These are phyloP conservation scores for Spatula versicolor DNA, from an alignment of 2,797 vertebrate genomes.

Conservation along the genomic window DNA sequence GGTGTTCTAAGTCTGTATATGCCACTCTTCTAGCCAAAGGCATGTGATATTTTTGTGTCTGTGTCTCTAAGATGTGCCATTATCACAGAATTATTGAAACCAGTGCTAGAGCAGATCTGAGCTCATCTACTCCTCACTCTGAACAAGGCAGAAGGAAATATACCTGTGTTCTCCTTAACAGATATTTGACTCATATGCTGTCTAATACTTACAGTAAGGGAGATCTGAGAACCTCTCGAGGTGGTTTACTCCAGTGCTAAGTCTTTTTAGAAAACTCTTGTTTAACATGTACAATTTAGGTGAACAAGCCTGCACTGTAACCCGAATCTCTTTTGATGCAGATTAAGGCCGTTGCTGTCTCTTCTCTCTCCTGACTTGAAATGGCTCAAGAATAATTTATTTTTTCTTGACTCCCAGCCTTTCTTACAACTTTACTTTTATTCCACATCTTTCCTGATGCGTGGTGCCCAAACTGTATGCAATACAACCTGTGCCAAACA, in stretches of 20 bases:
- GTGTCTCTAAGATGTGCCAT: not conserved
- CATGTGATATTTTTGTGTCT: not conserved
- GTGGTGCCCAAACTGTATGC: not conserved
- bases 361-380: not conserved
- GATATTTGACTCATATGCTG: not conserved
- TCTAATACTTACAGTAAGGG: not conserved
- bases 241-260: not conserved
- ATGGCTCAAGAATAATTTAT: not conserved
- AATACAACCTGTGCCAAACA: not conserved
- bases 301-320: not conserved
- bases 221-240: not conserved
- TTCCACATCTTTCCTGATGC: not conserved
- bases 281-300: not conserved
- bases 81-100: not conserved
- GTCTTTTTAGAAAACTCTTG: not conserved
- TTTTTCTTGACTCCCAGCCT: not conserved
- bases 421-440: not conserved
- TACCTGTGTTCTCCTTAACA: not conserved
- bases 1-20: not conserved
- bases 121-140: not conserved
- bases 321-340: not conserved
- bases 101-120: not conserved
- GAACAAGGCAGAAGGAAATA: not conserved
- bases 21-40: not conserved
- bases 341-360: not conserved